A percentile compares a stretch with the other conserved stretches of the same genome.
These are phyloP conservation scores for Psilopogon haemacephalus DNA, from an alignment of 2,113 vertebrate genomes.

Conservation along the genomic window DNA sequence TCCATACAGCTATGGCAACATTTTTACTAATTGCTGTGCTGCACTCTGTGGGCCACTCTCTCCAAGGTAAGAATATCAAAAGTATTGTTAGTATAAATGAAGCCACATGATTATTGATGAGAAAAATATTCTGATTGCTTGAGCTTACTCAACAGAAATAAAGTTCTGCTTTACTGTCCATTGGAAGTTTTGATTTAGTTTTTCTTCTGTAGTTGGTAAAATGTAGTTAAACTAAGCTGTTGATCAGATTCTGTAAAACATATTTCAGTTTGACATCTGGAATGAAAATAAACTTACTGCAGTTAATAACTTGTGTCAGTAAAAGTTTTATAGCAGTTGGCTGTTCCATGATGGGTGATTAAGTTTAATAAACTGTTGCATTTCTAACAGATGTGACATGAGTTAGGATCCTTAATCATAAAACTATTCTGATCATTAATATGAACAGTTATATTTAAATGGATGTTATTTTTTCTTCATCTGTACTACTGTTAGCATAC, in stretches of 20 bases:
- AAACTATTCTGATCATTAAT: neutral
- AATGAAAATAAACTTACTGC: neutral
- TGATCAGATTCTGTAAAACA: neutral
- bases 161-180: neutral
- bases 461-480: neutral
- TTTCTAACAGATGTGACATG: neutral
- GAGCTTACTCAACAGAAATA: neutral
- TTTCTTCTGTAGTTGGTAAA: neutral
- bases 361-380: neutral
- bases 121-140: neutral
- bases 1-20: slow-evolving; percentile 95
- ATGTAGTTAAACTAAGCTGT: neutral
- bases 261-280: neutral
- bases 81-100: neutral
- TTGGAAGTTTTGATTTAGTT: neutral
- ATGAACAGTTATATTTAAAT: neutral
- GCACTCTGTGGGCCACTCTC: slow-evolving; percentile 95
- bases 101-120: neutral
- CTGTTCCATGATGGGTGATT: neutral
- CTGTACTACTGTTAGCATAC: neutral
- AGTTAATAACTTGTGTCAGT: neutral
- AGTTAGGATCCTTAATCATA: neutral
- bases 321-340: neutral
- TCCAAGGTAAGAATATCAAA: slow-evolving; percentile 83
- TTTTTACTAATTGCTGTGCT: slow-evolving; percentile 94